phyloP scores from a whole-genome alignment of 1,140 invertebrate genomes.

The Ceratoteleas bidentatus region DNA sequence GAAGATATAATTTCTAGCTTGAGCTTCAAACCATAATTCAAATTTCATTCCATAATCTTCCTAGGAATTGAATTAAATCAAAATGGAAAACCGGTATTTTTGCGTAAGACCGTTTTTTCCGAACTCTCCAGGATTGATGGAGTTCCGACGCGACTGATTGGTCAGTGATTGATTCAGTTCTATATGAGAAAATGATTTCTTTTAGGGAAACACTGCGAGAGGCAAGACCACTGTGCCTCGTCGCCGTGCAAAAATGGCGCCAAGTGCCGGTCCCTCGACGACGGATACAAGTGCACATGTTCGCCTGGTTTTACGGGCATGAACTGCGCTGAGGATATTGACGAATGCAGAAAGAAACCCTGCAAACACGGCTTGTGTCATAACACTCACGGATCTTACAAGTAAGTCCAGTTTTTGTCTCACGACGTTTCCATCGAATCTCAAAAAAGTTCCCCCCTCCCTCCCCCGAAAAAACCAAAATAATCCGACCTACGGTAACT shows the following conservation, averaged over 20 bases:
- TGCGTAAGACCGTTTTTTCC: too few species aligned
- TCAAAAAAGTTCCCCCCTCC: too few species aligned
- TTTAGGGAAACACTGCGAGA: constrained; percentile 92
- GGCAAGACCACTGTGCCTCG: constrained; percentile 93
- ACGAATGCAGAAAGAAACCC: constrained; percentile 91
- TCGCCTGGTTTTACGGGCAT: constrained; percentile 92
- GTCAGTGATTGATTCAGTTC: too few species aligned
- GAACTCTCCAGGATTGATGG: too few species aligned
- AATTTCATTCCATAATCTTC: too few species aligned
- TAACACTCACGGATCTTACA: constrained; percentile 95
- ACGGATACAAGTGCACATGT: constrained; percentile 91
- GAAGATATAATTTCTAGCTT: too few species aligned
- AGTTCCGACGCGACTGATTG: too few species aligned
- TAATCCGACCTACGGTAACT: background rate
- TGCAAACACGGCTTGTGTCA: constrained; percentile 91
- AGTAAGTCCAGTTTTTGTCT: constrained; percentile 81
- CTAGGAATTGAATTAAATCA: too few species aligned
- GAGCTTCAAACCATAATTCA: too few species aligned
- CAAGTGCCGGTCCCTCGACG: constrained; percentile 87
- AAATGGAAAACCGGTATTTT: too few species aligned
- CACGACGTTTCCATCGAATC: too few species aligned
- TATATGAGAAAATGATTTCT: too few species aligned
- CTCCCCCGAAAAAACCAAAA: background rate
- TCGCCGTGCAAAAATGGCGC: constrained; percentile 94
- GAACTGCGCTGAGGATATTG: constrained; percentile 93